These are phyloP conservation scores for Coilia nasus DNA, from an alignment of 2,797 vertebrate genomes.

Conservation along the genomic window DNA sequence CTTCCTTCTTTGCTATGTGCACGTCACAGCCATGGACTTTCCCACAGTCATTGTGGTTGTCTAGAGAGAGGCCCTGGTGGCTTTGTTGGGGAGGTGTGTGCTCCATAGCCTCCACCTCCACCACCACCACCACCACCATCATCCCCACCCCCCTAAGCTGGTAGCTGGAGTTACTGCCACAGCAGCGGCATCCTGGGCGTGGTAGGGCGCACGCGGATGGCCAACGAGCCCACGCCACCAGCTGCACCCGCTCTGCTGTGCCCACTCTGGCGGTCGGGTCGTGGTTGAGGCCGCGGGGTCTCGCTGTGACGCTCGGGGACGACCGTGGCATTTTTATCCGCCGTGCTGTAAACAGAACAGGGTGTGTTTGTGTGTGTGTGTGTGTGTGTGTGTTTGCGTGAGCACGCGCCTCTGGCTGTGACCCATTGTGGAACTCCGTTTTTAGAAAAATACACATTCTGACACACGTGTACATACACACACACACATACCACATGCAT, in stretches of 20 bases:
- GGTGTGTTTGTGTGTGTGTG: background rate
- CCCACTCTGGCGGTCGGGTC: constrained; percentile 13
- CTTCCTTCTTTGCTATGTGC: background rate
- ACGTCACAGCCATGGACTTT: background rate
- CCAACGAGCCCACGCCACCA: constrained; percentile 46
- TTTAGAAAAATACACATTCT: background rate
- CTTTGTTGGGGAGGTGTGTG: background rate
- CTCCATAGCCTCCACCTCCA: background rate
- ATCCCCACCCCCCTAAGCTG: constrained; percentile 20
- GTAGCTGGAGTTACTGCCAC: constrained; percentile 54
- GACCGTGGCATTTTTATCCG: constrained; percentile 49
- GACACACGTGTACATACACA: background rate
- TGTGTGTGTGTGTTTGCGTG: constrained; percentile 30
- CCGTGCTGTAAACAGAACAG: constrained; percentile 56
- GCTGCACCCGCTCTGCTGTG: constrained; percentile 44
- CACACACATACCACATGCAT: background rate
- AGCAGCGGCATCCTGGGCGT: constrained; percentile 53
- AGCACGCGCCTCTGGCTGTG: constrained; percentile 16
- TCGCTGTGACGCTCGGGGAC: constrained; percentile 49
- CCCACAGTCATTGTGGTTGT: background rate
- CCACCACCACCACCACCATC: constrained; percentile 28
- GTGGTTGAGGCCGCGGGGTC: background rate
- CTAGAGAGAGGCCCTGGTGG: background rate
- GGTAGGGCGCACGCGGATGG: constrained; percentile 34
- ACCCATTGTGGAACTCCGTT: background rate